Base-by-base conservation (phyloP, 2,888 invertebrate genomes). In the Heliconius ismenius region DNA sequence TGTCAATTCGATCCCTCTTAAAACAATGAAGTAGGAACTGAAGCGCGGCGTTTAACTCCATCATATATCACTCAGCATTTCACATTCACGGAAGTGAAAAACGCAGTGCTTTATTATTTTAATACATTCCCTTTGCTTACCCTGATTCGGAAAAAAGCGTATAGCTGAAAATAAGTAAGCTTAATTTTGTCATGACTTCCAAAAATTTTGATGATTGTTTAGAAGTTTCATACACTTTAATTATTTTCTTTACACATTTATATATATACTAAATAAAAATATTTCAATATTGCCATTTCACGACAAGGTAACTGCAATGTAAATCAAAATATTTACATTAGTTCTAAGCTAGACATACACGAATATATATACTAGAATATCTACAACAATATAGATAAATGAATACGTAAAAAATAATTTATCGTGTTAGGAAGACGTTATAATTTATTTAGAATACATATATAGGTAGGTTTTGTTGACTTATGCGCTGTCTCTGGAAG, bases 271-370 rank as follows among this genome's bases (percentile, higher is more conserved):
- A n/a, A n/a, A 32, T 43, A 7, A 43, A 18, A 65, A 13, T 36
- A 65, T 13, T 36, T 65, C 65, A n/a, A 39, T 39, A 65, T 65
- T 65, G 36, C 13, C 65, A 65, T 65, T 65, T 65, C 36, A 43
- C 24, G 24, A 24, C 24, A 43, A 39, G 39, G 7, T 24, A n/a
- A 15, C 39, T 15, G 65, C 39, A 39, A 67, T 39, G 39, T 36
- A 65, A 43, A 39, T 43, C 24, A 26, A 39, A 43, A 24, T 43
- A 43, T 43, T 67, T 24, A 39, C n/a, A 24, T 43, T 24, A 39
- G 65, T n/a, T 65, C 11, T 65, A 4, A 18, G 9, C 11, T 32
- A 11, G 32, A 39, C 13, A 21, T 64, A 13, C 11, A 36, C 32
- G 6, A 64, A 26, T 24, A 60, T 13, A 26, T 63, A 32, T 28